These are phyloP conservation scores for Brachyopa scutellaris DNA, from an alignment of 2,888 invertebrate species.

Conservation along the genomic window DNA sequence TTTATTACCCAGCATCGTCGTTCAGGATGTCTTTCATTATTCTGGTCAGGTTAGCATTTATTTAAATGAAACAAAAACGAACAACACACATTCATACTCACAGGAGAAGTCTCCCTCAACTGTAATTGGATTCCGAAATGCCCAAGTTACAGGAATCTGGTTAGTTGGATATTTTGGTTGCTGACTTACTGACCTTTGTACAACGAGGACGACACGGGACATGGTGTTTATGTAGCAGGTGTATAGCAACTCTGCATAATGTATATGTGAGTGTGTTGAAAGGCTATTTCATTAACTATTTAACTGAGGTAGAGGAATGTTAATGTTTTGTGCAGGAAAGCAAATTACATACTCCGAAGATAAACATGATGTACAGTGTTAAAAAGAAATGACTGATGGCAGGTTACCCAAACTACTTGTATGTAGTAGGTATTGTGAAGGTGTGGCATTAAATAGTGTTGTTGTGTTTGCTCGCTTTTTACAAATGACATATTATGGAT, in stretches of 20 bases:
- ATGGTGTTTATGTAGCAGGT: conserved; percentile 41
- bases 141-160: conserved; percentile 40
- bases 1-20: conserved; percentile 32
- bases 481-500: too few relatives aligned
- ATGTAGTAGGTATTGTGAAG: too few relatives aligned
- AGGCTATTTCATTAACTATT: conserved; percentile 58
- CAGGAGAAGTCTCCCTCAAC: neutral
- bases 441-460: neutral
- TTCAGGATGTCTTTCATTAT: conserved; percentile 59
- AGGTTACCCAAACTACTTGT: neutral
- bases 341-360: conserved; percentile 46
- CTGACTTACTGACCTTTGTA: conserved; percentile 53
- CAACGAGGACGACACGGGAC: neutral
- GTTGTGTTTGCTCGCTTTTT: too few relatives aligned
- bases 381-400: conserved; percentile 30
- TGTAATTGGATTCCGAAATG: conserved; percentile 54
- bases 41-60: conserved; percentile 63
- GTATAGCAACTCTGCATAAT: conserved; percentile 48
- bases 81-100: neutral
- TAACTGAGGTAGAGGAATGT: conserved; percentile 36
- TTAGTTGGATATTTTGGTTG: conserved; percentile 53
- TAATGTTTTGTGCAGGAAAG: conserved; percentile 39
- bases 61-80: conserved; percentile 64
- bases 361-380: conserved; percentile 38
- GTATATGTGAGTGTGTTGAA: conserved; percentile 26